Conservation (phyloP, 2,888 invertebrate species). For the Catocala sponsa region DNA sequence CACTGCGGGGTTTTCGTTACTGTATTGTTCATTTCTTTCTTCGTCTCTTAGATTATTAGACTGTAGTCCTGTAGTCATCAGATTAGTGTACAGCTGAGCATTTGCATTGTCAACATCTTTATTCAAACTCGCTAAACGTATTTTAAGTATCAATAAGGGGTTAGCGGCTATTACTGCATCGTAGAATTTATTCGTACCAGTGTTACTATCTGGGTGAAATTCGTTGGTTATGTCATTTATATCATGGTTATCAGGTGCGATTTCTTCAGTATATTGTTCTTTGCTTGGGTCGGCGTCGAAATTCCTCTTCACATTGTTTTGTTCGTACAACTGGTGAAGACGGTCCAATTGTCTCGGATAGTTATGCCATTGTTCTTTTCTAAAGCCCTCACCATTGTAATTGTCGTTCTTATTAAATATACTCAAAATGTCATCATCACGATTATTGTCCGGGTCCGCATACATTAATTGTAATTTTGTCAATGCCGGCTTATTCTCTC, state of each 20-base stretch:
- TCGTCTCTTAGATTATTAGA: slow-evolving; percentile 50
- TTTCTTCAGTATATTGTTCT: slow-evolving; percentile 49
- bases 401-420: slow-evolving; percentile 61
- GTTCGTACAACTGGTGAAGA: slow-evolving; percentile 64
- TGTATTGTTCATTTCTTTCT: slow-evolving; percentile 46
- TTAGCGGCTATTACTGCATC: slow-evolving; percentile 63
- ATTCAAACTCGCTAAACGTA: slow-evolving; percentile 71
- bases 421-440: slow-evolving; percentile 55
- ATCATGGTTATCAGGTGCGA: slow-evolving; percentile 37
- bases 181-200: slow-evolving; percentile 56
- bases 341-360: slow-evolving; percentile 80
- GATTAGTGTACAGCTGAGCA: slow-evolving; percentile 44
- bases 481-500: slow-evolving; percentile 39
- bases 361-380: slow-evolving; percentile 81
- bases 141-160: slow-evolving; percentile 76
- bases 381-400: slow-evolving; percentile 72
- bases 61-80: slow-evolving; percentile 47
- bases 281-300: slow-evolving; percentile 60
- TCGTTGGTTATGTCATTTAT: slow-evolving; percentile 61
- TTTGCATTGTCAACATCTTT: slow-evolving; percentile 59
- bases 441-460: slow-evolving; percentile 56
- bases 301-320: slow-evolving; percentile 58
- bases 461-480: slow-evolving; percentile 50
- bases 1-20: slow-evolving; percentile 57
- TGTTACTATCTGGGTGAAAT: slow-evolving; percentile 56